Percentiles rank a stretch among this genome's conserved stretches.
Evolutionary conservation across 2,888 invertebrate genomes (phyloP).

Genomic region (Ophraella communa): DNA sequence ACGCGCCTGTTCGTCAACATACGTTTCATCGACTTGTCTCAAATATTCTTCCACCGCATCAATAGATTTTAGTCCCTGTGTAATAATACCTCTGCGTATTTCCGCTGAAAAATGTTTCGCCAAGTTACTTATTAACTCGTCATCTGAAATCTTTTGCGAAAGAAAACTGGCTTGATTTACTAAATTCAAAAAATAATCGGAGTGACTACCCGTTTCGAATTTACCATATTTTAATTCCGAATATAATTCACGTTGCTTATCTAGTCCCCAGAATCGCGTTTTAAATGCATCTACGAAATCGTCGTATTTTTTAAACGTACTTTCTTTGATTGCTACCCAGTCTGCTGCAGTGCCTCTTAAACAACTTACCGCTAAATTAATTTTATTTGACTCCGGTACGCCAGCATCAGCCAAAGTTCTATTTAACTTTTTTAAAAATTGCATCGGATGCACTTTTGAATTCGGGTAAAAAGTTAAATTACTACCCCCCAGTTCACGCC

Average conservation of each 20-base stretch:
- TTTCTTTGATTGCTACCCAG: slow-evolving; percentile 20
- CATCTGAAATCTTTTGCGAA: slow-evolving; percentile 10
- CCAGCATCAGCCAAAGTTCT: slow-evolving; percentile 19
- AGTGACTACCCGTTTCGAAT: slow-evolving; percentile 11
- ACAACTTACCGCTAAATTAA: slow-evolving; percentile 12
- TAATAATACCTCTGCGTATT: slow-evolving; percentile 27
- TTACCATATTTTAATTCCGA: slow-evolving; percentile 11
- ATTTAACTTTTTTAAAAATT: slow-evolving; percentile 21
- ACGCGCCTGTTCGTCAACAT: slow-evolving; percentile 3
- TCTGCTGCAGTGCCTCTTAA: slow-evolving; percentile 20
- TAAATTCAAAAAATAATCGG: slow-evolving; percentile 28
- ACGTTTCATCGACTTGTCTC: slow-evolving; percentile 21
- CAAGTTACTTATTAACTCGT: slow-evolving; percentile 13
- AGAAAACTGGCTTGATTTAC: slow-evolving; percentile 23
- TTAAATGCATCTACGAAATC: slow-evolving; percentile 15
- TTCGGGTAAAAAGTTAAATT: slow-evolving; percentile 12
- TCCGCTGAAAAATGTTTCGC: slow-evolving; percentile 27
- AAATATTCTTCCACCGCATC: slow-evolving; percentile 31
- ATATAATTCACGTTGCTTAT: slow-evolving; percentile 21
- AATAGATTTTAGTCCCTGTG: slow-evolving; percentile 16
- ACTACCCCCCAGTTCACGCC: slow-evolving; percentile 21
- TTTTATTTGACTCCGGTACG: slow-evolving; percentile 18
- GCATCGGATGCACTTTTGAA: slow-evolving; percentile 12
- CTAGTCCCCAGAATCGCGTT: slow-evolving; percentile 15
- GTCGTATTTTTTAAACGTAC: not conserved